Conservation (phyloP, 2,113 vertebrate species). For the Ursus arctos region DNA sequence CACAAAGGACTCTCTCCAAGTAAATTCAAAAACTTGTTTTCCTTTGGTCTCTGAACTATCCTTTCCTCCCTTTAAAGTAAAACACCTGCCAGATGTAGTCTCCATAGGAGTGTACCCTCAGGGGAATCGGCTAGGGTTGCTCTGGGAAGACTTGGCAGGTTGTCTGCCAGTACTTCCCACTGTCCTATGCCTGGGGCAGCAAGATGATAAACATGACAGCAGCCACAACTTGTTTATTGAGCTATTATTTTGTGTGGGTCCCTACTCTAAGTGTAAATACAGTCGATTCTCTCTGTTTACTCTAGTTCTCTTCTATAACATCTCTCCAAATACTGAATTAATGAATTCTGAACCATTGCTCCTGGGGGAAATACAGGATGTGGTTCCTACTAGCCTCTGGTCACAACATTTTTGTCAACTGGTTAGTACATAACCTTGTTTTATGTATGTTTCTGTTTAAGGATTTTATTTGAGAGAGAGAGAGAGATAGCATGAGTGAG, state of each 20-base stretch:
- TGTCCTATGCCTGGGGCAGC: background rate
- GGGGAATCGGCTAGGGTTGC: background rate
- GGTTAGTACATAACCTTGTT: background rate
- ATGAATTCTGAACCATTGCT: background rate
- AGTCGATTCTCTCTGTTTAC: background rate
- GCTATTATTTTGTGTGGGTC: background rate
- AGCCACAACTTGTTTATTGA: background rate
- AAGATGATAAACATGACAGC: background rate
- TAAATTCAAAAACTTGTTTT: background rate
- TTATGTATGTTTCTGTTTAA: background rate
- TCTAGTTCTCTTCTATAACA: background rate
- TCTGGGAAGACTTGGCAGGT: background rate
- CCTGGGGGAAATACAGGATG: background rate
- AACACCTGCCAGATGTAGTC: background rate
- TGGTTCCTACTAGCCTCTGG: background rate
- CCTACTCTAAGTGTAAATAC: background rate
- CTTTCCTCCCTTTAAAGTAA: background rate
- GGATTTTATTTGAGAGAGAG: background rate
- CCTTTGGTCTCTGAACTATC: background rate
- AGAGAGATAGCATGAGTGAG: background rate
- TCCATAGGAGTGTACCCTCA: background rate
- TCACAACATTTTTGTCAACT: background rate
- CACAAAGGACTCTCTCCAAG: background rate
- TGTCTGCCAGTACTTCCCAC: background rate
- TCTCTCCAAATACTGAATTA: background rate